Conservation (phyloP, 2,888 invertebrate genomes). For the Cheilosia pagana region DNA sequence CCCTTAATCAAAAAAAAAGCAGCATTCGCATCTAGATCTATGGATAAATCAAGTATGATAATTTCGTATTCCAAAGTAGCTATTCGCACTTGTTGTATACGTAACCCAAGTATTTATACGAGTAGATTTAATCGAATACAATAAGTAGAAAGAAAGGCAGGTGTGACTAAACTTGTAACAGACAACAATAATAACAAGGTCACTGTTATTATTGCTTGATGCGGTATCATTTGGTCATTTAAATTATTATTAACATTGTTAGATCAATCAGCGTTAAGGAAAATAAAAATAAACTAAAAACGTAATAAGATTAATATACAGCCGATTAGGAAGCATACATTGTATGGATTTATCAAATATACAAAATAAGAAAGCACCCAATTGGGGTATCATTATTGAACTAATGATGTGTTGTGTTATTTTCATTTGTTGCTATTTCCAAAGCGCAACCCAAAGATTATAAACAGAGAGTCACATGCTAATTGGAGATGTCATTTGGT, state of each 20-base stretch:
- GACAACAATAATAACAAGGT: conserved; percentile 57
- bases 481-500: background rate
- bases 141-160: conserved; percentile 17
- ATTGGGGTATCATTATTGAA: background rate
- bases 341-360: background rate
- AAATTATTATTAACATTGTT: background rate
- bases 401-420: background rate
- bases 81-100: background rate
- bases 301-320: background rate
- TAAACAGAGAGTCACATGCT: background rate
- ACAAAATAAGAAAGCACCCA: background rate
- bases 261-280: background rate
- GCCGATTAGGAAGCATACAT: too few relatives aligned
- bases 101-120: too few relatives aligned
- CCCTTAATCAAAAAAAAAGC: background rate
- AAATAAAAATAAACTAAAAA: background rate
- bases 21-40: background rate
- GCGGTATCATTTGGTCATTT: background rate
- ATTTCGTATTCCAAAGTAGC: background rate
- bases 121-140: too few relatives aligned
- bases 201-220: background rate
- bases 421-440: background rate
- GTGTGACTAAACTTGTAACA: conserved; percentile 46
- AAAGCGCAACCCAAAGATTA: background rate
- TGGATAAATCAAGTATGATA: background rate